phyloP scores from a whole-genome alignment of 2,113 vertebrate species.

The Halichoerus grypus region DNA sequence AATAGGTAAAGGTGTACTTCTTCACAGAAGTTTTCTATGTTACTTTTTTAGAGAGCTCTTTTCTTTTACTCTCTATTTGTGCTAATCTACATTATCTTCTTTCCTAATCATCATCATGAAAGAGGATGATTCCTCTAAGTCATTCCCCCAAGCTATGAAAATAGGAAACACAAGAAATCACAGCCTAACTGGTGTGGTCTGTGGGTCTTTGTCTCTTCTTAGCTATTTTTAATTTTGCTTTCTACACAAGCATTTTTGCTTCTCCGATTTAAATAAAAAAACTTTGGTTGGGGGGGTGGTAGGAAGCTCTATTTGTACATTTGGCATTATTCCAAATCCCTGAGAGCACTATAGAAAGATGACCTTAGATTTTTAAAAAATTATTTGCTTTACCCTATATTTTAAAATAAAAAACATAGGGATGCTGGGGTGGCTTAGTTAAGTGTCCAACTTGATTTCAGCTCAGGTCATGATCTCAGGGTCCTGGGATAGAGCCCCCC shows the following conservation, averaged over 20 bases:
- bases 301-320: neutral
- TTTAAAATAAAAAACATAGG: neutral
- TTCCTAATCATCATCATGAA: neutral
- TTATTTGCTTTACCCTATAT: neutral
- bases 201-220: neutral
- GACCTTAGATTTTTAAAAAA: neutral
- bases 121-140: neutral
- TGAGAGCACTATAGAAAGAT: neutral
- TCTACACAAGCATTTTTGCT: neutral
- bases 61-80: neutral
- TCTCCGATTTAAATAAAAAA: neutral
- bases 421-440: neutral
- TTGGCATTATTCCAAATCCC: constrained; percentile 30
- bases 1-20: neutral
- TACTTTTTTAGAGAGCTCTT: neutral
- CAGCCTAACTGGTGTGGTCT: neutral
- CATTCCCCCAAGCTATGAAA: neutral
- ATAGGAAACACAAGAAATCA: constrained; percentile 20
- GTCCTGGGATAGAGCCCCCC: neutral
- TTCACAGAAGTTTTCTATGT: neutral
- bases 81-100: neutral
- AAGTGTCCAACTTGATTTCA: neutral
- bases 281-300: neutral
- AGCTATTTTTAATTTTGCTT: constrained; percentile 35
- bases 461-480: neutral